phyloP scores from a whole-genome alignment of 2,888 invertebrate genomes.

The Phortica magna region DNA sequence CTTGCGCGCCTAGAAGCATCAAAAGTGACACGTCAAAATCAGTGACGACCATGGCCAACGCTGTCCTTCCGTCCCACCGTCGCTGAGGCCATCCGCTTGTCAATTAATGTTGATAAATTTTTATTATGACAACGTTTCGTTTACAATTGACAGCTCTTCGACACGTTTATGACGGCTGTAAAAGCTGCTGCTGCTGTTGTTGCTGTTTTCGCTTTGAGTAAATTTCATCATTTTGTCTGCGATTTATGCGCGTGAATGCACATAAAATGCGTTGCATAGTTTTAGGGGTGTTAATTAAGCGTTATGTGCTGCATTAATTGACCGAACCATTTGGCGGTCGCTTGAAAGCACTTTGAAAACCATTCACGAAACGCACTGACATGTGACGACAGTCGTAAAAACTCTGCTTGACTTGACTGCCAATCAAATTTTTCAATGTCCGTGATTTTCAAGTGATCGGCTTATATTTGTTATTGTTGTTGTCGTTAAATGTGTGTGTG shows the following conservation, averaged over 20 bases:
- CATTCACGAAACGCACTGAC: conserved; percentile 45
- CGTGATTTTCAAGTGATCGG: background rate
- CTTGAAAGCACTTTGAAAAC: background rate
- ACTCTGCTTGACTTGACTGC: conserved; percentile 41
- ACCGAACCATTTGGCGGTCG: conserved; percentile 1
- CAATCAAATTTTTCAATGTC: background rate
- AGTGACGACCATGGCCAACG: conserved; percentile 47
- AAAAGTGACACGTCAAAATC: conserved; percentile 46
- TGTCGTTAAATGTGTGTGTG: background rate
- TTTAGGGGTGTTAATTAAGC: conserved; percentile 51
- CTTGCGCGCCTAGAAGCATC: conserved; percentile 36
- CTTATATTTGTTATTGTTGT: background rate
- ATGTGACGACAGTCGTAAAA: background rate
- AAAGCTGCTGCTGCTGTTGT: conserved; percentile 36
- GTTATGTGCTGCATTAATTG: conserved; percentile 41
- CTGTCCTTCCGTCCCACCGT: no score
- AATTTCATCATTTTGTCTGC: background rate
- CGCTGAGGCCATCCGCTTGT: conserved; percentile 39
- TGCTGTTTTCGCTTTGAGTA: conserved; percentile 41
- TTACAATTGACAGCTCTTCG: conserved; percentile 47
- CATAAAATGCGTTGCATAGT: conserved; percentile 19
- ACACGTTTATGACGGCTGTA: conserved; percentile 54
- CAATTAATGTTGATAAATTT: conserved; percentile 70
- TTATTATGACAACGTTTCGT: conserved; percentile 59
- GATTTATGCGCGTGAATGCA: conserved; percentile 1